A percentile compares a stretch with the other conserved stretches of the same genome.
phyloP scores from a whole-genome alignment of 2,113 vertebrate species.

The Mystacornis crossleyi region DNA sequence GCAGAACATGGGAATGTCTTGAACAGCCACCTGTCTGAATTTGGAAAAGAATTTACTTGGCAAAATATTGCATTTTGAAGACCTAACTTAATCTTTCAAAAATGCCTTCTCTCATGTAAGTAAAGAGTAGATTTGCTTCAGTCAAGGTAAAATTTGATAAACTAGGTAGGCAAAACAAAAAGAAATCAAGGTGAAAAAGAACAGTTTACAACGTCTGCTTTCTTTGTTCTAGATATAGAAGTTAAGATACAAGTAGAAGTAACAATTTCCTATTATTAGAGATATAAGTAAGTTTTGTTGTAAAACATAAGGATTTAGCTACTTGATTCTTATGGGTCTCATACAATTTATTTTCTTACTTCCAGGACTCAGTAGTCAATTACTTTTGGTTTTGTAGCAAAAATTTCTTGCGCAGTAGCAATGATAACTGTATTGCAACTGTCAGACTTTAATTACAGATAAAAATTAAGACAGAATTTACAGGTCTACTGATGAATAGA shows the following conservation, averaged over 20 bases:
- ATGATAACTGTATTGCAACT: neutral
- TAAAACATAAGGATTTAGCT: neutral
- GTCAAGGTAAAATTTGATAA: neutral
- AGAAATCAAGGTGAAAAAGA: neutral
- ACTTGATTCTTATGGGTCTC: neutral
- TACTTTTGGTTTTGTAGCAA: neutral
- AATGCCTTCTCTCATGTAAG: neutral
- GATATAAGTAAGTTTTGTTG: neutral
- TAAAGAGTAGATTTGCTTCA: neutral
- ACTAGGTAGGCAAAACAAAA: neutral
- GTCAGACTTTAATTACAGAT: neutral
- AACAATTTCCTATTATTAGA: neutral
- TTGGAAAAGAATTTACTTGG: neutral
- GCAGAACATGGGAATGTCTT: neutral
- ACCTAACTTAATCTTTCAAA: neutral
- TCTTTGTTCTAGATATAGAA: neutral
- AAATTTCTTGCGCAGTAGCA: neutral
- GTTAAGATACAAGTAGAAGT: neutral
- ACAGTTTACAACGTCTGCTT: neutral
- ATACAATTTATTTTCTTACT: neutral
- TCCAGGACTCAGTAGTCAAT: neutral
- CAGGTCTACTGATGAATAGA: neutral
- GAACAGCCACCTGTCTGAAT: neutral
- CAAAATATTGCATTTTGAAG: neutral
- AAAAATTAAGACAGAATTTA: neutral